These are phyloP conservation scores for Teleopsis dalmanni DNA, from an alignment of 1,140 invertebrate genomes.

Conservation along the genomic window DNA sequence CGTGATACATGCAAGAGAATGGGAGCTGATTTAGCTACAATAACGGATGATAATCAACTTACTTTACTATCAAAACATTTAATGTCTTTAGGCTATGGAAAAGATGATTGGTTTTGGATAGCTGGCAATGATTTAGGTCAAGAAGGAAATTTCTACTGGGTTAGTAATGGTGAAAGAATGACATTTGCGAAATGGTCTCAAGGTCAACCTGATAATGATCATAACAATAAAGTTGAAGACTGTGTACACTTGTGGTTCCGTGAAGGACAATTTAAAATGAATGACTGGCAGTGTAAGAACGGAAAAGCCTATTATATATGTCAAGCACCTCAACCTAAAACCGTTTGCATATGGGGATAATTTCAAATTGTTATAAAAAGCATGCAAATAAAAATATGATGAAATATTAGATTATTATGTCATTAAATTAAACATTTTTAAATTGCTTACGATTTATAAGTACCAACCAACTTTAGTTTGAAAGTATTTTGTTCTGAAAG, in stretches of 20 bases:
- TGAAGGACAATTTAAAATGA: conserved; percentile 12
- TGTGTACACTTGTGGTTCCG: conserved; percentile 25
- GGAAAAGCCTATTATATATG: no score
- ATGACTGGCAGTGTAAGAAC: no score
- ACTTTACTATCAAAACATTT: background rate
- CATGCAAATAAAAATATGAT: no score
- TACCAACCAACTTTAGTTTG: no score
- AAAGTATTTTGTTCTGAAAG: no score
- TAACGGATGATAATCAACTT: background rate
- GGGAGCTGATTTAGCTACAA: background rate
- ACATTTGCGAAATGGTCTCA: conserved; percentile 29
- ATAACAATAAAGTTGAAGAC: conserved; percentile 31
- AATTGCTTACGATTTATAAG: no score
- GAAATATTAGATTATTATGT: no score
- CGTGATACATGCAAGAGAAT: conserved; percentile 1
- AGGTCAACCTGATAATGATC: conserved; percentile 31
- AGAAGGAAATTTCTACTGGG: conserved; percentile 12
- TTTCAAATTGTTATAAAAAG: no score
- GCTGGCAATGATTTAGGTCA: conserved; percentile 17
- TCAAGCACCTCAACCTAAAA: no score
- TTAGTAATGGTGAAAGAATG: conserved; percentile 23
- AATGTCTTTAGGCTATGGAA: background rate
- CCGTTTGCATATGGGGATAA: no score
- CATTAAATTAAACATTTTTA: no score
- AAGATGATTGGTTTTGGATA: conserved; percentile 17